Percentiles rank a stretch among this genome's conserved stretches.
These are phyloP conservation scores for Heptranchias perlo DNA, from an alignment of 2,113 vertebrate genomes.

Conservation along the genomic window DNA sequence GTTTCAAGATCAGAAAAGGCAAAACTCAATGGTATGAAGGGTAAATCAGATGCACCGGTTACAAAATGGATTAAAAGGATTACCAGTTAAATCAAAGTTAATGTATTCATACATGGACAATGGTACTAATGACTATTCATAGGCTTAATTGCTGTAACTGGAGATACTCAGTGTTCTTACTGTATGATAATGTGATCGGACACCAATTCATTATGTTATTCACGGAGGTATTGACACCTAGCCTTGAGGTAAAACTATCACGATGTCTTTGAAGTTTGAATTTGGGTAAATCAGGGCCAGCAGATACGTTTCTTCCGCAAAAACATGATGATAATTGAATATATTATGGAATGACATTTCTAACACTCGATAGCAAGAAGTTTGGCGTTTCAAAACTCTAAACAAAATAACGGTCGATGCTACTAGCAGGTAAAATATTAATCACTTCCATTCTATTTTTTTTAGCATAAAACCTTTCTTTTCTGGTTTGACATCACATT, in stretches of 20 bases:
- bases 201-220: conserved; percentile 19
- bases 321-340: background rate
- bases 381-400: background rate
- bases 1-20: background rate
- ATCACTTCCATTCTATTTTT: background rate
- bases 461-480: background rate
- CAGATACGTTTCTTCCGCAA: background rate
- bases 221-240: background rate
- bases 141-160: conserved; percentile 17
- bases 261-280: conserved; percentile 4
- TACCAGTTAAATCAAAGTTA: conserved; percentile 28
- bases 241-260: conserved; percentile 25
- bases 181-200: background rate
- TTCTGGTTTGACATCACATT: background rate
- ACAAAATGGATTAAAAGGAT: conserved; percentile 30
- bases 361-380: background rate
- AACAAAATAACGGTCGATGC: background rate
- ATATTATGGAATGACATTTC: background rate
- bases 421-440: background rate
- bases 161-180: background rate
- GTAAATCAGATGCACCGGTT: background rate
- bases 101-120: conserved; percentile 16
- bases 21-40: background rate
- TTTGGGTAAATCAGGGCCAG: background rate
- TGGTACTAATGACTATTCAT: conserved; percentile 20